Conservation (phyloP, 1,140 invertebrate species). For the Contarinia nasturtii region DNA sequence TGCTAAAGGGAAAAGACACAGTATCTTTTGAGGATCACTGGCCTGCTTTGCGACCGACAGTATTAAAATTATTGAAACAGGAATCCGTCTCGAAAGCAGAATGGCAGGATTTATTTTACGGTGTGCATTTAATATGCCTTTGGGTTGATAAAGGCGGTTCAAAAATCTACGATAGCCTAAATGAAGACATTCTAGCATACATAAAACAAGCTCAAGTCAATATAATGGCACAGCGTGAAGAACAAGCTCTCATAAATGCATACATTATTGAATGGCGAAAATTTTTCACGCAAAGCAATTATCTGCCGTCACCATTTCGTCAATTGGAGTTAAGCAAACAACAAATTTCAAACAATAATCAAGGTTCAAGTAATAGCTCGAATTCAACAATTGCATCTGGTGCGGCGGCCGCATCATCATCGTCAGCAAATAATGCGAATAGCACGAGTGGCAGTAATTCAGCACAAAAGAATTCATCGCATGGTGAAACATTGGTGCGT, state of each 20-base stretch:
- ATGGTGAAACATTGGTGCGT: slow-evolving; percentile 76
- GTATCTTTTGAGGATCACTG: slow-evolving; percentile 77
- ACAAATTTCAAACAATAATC: not conserved
- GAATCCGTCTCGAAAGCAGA: slow-evolving; percentile 81
- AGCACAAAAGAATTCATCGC: slow-evolving; percentile 50
- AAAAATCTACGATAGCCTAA: slow-evolving; percentile 72
- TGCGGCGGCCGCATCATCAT: not conserved
- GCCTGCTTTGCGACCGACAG: slow-evolving; percentile 83
- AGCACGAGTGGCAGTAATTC: slow-evolving; percentile 16
- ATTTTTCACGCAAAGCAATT: slow-evolving; percentile 94
- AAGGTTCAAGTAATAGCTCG: not conserved
- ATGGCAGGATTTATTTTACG: slow-evolving; percentile 96
- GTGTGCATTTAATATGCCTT: slow-evolving; percentile 81
- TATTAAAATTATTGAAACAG: slow-evolving; percentile 48
- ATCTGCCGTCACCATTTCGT: slow-evolving; percentile 87
- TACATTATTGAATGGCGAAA: slow-evolving; percentile 95
- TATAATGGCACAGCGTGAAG: slow-evolving; percentile 77
- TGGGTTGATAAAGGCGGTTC: slow-evolving; percentile 90
- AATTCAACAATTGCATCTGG: not conserved
- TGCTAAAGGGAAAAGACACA: not conserved
- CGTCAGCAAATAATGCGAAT: not conserved
- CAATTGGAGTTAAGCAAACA: slow-evolving; percentile 46
- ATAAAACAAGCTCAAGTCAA: slow-evolving; percentile 83
- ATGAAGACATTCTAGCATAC: slow-evolving; percentile 86
- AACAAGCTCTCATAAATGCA: slow-evolving; percentile 84